These are phyloP conservation scores for Amphiprion clarkii DNA, from an alignment of 2,797 vertebrate genomes.

Conservation along the genomic window DNA sequence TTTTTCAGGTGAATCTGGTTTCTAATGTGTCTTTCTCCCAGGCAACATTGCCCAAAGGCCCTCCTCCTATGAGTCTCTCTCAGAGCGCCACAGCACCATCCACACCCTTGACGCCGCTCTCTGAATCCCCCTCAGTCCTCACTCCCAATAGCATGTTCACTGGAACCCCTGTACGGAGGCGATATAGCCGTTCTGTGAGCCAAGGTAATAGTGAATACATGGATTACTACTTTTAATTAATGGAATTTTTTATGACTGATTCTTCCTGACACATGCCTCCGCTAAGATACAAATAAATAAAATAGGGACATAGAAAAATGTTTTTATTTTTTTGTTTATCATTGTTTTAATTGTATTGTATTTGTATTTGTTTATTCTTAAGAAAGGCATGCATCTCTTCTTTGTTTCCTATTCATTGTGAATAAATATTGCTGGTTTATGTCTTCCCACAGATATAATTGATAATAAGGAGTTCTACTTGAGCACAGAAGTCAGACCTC, in stretches of 20 bases:
- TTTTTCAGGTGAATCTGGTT: constrained; percentile 90
- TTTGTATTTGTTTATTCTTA: not conserved
- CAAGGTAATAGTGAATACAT: constrained; percentile 88
- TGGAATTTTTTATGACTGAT: not conserved
- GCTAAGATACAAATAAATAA: not conserved
- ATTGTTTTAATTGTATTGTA: not conserved
- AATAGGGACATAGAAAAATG: not conserved
- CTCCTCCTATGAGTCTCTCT: constrained; percentile 93
- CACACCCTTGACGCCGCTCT: constrained; percentile 92
- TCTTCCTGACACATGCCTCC: not conserved
- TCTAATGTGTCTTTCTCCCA: constrained; percentile 94
- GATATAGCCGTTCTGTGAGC: constrained; percentile 96
- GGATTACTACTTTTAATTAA: not conserved
- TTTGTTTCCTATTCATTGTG: not conserved
- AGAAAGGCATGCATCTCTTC: not conserved
- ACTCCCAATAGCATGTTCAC: constrained; percentile 94
- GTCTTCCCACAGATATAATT: constrained; percentile 91
- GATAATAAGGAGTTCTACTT: constrained; percentile 99
- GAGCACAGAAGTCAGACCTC: constrained; percentile 97
- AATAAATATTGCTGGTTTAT: constrained; percentile 2
- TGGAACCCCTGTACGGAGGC: constrained; percentile 92
- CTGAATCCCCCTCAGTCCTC: constrained; percentile 93
- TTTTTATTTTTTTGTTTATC: not conserved
- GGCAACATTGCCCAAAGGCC: constrained; percentile 89
- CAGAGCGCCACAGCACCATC: constrained; percentile 94